Percentiles rank a stretch among this genome's conserved stretches.
phyloP scores from a whole-genome alignment of 1,140 invertebrate genomes.

The Hylaeus anthracinus region DNA sequence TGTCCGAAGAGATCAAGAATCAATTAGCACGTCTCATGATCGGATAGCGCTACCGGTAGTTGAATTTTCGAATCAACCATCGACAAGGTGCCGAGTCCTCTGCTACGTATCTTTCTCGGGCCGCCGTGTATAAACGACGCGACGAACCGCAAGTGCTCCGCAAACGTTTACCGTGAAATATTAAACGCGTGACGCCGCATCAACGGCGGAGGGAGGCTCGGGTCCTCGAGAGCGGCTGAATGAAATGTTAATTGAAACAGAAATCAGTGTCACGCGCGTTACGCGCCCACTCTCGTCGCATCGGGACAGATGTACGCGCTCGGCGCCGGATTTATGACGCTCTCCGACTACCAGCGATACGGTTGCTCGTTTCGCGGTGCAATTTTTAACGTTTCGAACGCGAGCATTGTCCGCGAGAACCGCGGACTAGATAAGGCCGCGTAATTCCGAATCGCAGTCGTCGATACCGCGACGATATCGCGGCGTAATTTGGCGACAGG shows the following conservation, averaged over 20 bases:
- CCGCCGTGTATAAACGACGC: neutral
- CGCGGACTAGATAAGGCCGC: no score
- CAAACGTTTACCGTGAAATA: neutral
- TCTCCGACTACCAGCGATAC: neutral
- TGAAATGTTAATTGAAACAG: constrained; percentile 43
- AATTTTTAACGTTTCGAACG: neutral
- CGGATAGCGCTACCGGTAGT: no score
- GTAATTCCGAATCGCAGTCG: no score
- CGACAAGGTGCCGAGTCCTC: no score
- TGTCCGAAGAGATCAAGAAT: no score
- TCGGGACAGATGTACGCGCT: neutral
- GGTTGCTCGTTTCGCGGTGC: neutral
- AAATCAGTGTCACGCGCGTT: constrained; percentile 14
- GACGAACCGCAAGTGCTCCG: neutral
- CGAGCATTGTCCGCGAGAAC: no score
- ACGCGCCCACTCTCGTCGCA: neutral
- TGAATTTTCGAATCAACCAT: no score
- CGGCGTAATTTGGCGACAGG: no score
- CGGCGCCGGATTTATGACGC: neutral
- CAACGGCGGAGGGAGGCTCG: neutral
- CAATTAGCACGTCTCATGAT: no score
- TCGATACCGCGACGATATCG: no score
- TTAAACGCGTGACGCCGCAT: neutral
- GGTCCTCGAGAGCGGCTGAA: neutral
- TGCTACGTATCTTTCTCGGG: no score